Evolutionary conservation across 2,797 vertebrate species (phyloP), one percentile per base, ranked within the genome.

Genomic region (Chaetodon trifasciatus): DNA sequence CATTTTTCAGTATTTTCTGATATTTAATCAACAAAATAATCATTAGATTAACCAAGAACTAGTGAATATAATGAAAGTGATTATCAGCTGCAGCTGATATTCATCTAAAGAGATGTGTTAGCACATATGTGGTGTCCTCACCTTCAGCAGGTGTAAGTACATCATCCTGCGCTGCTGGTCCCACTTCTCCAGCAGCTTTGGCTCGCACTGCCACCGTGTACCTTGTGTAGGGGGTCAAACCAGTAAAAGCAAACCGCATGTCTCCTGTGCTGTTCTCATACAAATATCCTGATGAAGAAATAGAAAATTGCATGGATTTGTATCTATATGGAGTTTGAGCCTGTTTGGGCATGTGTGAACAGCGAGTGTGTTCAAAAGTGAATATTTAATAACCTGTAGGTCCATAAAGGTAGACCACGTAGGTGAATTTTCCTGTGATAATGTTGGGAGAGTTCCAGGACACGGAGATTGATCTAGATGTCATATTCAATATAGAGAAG

Each of bases 401-500:
- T 32, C 96, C 96, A 55, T 95, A 88, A 52, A 99, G 92, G 81
- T 97, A 96, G 86, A 99, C 87, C 85, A 95, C 90, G 19, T 99
- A 99, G 90, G 92, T 96, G 93, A 97, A 98, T 79, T 95, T 97
- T 61, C 98, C 98, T 42, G 98, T 99, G 65, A 96, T 87, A 72
- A 94, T 93, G 15, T 68, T 92, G 63, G 98, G 98, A 83, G 97
- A 92, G 15, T 94, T 97, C 98, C 98, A 99, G 8, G 90, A 94
- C 76, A 98, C 90, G 23, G 93, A 94, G 80, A 99, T 94, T 1
- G 95, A 96, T 69, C 95, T 96, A 40, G 96, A 97, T 21, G 97
- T 98, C 84, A 97, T 75, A 32, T 97, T 97, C 73, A 91, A 86
- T 35, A 94, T 89, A 35, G 90, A 16, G 50, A 97, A 73, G 84